phyloP scores from a whole-genome alignment of 2,113 vertebrate species.

The Corythornis vintsioides region DNA sequence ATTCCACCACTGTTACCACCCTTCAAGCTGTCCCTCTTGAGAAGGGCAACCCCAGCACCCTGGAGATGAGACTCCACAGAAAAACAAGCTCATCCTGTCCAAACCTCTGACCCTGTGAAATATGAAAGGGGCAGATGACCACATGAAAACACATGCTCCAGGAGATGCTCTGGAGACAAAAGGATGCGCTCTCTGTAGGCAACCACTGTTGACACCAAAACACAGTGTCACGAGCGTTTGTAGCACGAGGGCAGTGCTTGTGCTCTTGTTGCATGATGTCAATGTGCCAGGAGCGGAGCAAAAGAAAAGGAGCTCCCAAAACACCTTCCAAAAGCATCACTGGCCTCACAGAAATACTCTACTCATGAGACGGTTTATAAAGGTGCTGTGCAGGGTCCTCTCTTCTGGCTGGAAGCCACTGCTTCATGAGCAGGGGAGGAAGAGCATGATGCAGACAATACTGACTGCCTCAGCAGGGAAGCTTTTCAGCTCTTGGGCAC shows the following conservation, averaged over 20 bases:
- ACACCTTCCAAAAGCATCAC: neutral
- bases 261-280: neutral
- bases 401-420: neutral
- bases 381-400: neutral
- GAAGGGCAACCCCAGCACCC: neutral
- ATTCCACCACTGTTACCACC: neutral
- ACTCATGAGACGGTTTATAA: rapidly evolving
- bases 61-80: rapidly evolving
- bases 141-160: slow-evolving; percentile 4
- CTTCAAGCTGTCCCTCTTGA: neutral
- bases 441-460: neutral
- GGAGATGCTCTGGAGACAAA: neutral
- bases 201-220: neutral
- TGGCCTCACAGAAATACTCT: neutral
- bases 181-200: neutral
- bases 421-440: neutral
- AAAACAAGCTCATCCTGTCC: slow-evolving; percentile 27
- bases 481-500: neutral
- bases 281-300: neutral
- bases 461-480: neutral
- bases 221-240: neutral
- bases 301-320: neutral
- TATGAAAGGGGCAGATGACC: neutral
- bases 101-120: neutral
- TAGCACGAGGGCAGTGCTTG: neutral